Evolutionary conservation across 2,888 invertebrate genomes (phyloP).

Genomic region (Drosophila affinis): DNA sequence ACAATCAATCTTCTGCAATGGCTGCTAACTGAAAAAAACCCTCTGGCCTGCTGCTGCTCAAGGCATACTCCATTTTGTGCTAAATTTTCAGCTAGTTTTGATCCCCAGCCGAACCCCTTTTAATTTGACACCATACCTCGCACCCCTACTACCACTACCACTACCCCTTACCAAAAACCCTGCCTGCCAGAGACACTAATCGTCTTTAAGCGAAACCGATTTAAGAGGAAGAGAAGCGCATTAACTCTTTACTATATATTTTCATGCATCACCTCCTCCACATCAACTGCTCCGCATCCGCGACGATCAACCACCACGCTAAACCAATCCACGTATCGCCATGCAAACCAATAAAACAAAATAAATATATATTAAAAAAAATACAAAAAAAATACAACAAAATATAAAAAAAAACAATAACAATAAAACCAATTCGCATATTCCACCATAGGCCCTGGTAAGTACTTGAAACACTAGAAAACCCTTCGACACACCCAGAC

Average conservation of each 20-base stretch:
- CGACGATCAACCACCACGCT: slow-evolving; percentile 39
- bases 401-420: background rate
- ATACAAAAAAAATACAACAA: slow-evolving; percentile 38
- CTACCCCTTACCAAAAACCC: no score
- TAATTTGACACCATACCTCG: background rate
- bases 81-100: background rate
- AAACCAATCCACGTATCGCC: slow-evolving; percentile 58
- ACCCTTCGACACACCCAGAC: background rate
- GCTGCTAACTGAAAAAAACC: background rate
- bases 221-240: slow-evolving; percentile 75
- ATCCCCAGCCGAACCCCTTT: background rate
- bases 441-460: background rate
- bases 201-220: no score
- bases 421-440: background rate
- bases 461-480: background rate
- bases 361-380: slow-evolving; percentile 9
- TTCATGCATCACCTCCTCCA: slow-evolving; percentile 62
- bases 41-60: background rate
- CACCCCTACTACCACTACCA: background rate
- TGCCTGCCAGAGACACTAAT: no score
- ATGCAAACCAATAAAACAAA: slow-evolving; percentile 43
- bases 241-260: slow-evolving; percentile 42
- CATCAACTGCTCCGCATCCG: slow-evolving; percentile 44
- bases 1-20: no score
- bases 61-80: background rate